Conservation (phyloP, 23 tunicate species). For the Oikopleura dioica region DNA sequence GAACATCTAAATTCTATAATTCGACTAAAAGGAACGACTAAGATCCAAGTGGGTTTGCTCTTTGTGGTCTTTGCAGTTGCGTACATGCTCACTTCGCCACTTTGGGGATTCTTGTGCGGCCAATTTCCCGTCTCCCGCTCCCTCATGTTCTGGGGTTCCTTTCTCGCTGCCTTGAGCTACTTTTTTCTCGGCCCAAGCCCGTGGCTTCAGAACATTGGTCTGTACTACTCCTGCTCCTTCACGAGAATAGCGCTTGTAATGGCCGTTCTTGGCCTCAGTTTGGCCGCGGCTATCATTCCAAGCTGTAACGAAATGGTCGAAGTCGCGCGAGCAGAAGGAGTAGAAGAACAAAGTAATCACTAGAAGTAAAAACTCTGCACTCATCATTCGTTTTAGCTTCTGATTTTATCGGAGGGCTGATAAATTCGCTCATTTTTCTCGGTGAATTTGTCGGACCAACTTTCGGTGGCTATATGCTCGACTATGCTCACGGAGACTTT, state of each 20-base stretch:
- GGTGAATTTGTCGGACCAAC: slow-evolving; percentile 36
- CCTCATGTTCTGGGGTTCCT: neutral
- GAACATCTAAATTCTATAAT: too few relatives aligned
- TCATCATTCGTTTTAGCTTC: too few relatives aligned
- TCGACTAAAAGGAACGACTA: too few relatives aligned
- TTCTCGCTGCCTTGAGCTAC: neutral
- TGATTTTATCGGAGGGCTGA: neutral
- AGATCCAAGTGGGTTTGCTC: slow-evolving; percentile 18
- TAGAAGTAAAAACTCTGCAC: too few relatives aligned
- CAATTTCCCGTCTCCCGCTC: neutral
- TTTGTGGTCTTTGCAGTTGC: slow-evolving; percentile 25
- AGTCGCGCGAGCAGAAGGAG: neutral
- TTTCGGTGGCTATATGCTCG: slow-evolving; percentile 22
- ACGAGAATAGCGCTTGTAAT: neutral
- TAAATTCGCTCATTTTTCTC: neutral
- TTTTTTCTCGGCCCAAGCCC: slow-evolving; percentile 6
- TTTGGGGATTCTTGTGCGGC: slow-evolving; percentile 6
- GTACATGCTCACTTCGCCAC: slow-evolving; percentile 16
- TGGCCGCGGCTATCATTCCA: slow-evolving; percentile 1
- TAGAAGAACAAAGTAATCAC: neutral
- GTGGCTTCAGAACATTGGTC: neutral
- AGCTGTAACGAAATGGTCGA: neutral
- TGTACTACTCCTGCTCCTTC: neutral
- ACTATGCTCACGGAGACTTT: slow-evolving; percentile 1
- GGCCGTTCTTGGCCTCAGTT: neutral